These are phyloP conservation scores for Porites rus DNA, from an alignment of 92 coral and sea anemone species.

Conservation along the genomic window DNA sequence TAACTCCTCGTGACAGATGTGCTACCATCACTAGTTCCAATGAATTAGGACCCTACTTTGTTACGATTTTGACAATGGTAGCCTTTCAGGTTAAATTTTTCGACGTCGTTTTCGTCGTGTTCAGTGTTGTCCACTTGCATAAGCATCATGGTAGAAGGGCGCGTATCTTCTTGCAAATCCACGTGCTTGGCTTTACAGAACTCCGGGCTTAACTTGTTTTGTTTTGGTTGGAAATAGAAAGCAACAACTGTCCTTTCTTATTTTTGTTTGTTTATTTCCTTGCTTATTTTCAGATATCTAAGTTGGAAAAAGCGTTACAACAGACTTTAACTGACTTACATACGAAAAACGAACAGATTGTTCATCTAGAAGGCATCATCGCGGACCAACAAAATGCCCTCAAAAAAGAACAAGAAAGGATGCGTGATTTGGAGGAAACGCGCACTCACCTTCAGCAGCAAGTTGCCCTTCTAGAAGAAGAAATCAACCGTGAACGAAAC, in stretches of 20 bases:
- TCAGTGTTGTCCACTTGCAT: too few species aligned
- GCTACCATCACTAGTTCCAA: too few species aligned
- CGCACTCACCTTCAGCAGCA: slow-evolving; percentile 90
- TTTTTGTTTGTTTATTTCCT: neutral
- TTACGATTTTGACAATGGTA: too few species aligned
- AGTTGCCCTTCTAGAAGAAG: slow-evolving; percentile 83
- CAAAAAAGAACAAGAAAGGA: slow-evolving; percentile 81
- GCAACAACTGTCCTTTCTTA: neutral
- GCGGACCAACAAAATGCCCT: slow-evolving; percentile 83
- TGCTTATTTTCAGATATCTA: slow-evolving; percentile 61
- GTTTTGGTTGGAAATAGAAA: neutral
- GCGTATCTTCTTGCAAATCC: too few species aligned
- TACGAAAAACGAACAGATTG: slow-evolving; percentile 77
- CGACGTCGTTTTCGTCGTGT: too few species aligned
- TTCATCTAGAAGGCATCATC: slow-evolving; percentile 77
- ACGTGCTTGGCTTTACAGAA: too few species aligned
- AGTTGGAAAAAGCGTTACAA: slow-evolving; percentile 79
- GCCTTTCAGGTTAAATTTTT: too few species aligned
- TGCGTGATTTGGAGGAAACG: slow-evolving; percentile 80
- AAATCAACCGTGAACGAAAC: slow-evolving; percentile 84
- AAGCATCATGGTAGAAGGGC: too few species aligned
- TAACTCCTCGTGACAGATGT: too few species aligned
- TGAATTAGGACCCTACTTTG: too few species aligned
- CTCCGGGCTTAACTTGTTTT: neutral
- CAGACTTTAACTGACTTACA: slow-evolving; percentile 75